A percentile compares a stretch with the other conserved stretches of the same genome.
Conservation (phyloP, 2,113 vertebrate genomes). For the Channa argus region DNA sequence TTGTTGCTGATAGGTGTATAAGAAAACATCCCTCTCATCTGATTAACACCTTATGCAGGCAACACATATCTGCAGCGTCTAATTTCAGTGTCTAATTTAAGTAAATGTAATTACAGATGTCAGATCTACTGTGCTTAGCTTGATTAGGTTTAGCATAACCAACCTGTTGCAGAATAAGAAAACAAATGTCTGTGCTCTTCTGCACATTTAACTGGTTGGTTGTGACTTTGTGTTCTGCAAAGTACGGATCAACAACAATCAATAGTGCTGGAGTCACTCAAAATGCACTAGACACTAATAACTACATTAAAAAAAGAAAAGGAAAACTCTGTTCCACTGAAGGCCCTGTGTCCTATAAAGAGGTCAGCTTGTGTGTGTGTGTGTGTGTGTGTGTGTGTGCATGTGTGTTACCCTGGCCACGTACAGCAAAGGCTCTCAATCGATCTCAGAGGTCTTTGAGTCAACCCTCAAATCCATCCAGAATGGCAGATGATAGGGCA, state of each 20-base stretch:
- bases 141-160: conserved; percentile 42
- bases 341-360: not conserved
- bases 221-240: conserved; percentile 15
- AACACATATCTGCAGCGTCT: conserved; percentile 34
- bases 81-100: conserved; percentile 23
- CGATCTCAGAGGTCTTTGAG: conserved; percentile 1
- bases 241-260: conserved; percentile 9
- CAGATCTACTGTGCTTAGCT: conserved; percentile 30
- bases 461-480: not conserved
- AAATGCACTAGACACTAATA: not conserved
- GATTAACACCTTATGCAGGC: conserved; percentile 29
- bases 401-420: not conserved
- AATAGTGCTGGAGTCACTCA: conserved; percentile 4
- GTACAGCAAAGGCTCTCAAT: not conserved
- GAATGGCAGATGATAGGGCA: not conserved
- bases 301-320: conserved; percentile 5
- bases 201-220: not conserved
- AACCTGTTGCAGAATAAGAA: conserved; percentile 21
- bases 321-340: not conserved
- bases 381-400: not conserved
- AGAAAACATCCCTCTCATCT: conserved; percentile 11
- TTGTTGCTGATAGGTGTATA: not conserved
- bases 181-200: conserved; percentile 5
- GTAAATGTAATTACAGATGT: conserved; percentile 36
- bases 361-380: not conserved